These are phyloP conservation scores for Archocentrus centrarchus DNA, from an alignment of 2,113 vertebrate species.

Conservation along the genomic window DNA sequence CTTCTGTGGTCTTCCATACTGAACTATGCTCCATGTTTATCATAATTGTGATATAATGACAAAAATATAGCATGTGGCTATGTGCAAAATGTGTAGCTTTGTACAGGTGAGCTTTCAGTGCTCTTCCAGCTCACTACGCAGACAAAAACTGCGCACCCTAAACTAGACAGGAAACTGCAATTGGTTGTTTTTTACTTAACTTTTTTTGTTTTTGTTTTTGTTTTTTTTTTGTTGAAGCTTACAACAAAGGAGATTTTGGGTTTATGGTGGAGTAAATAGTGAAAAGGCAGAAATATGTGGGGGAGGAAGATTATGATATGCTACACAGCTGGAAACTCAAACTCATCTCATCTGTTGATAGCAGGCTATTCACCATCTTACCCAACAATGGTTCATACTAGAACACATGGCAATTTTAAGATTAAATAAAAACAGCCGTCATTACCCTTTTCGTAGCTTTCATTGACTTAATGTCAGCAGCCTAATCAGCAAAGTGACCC, in stretches of 20 bases:
- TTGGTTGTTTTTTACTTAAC: too few relatives aligned
- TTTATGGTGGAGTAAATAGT: neutral
- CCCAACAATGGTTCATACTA: neutral
- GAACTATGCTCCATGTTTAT: slow-evolving; percentile 19
- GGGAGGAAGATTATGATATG: neutral
- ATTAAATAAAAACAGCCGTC: neutral
- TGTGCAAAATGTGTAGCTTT: neutral
- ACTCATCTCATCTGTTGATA: neutral
- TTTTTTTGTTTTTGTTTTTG: neutral
- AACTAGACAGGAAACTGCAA: neutral
- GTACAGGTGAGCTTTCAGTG: neutral
- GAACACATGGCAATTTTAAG: accelerated
- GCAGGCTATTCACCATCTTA: neutral
- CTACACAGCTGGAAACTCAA: neutral
- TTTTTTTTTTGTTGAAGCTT: neutral
- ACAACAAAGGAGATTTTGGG: neutral
- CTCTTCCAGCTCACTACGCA: neutral
- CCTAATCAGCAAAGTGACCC: slow-evolving; percentile 74
- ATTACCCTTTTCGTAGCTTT: neutral
- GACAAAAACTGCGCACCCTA: neutral
- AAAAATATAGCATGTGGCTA: neutral
- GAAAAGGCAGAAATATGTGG: neutral
- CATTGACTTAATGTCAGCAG: slow-evolving; percentile 45
- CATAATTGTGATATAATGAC: slow-evolving; percentile 5
- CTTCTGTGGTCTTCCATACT: neutral